Evolutionary conservation across 2,797 vertebrate species (phyloP).

Genomic region (Sebastes glaucus): DNA sequence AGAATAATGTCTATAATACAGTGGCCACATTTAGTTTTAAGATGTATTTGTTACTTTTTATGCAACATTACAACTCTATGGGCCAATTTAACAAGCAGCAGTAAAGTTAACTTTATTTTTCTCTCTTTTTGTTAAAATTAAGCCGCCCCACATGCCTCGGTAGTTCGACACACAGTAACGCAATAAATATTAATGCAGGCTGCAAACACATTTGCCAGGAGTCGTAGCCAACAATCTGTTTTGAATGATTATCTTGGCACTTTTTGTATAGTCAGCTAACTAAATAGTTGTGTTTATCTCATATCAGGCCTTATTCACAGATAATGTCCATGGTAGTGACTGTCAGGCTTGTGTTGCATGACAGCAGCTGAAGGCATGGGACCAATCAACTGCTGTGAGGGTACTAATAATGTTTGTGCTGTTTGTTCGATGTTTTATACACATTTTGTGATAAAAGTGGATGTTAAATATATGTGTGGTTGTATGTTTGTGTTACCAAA

Average conservation of each 20-base stretch:
- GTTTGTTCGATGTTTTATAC: not conserved
- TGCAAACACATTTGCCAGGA: constrained; percentile 36
- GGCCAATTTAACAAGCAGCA: not conserved
- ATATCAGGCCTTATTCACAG: constrained; percentile 34
- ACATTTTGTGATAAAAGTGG: not conserved
- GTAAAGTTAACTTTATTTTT: not conserved
- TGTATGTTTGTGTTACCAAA: constrained; percentile 6
- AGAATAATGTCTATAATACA: not conserved
- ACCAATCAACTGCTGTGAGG: not conserved
- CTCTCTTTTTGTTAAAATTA: not conserved
- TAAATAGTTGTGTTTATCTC: constrained; percentile 42
- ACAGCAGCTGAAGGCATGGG: not conserved
- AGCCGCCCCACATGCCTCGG: not conserved
- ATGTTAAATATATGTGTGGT: not conserved
- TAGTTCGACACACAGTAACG: constrained; percentile 14
- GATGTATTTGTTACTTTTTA: not conserved
- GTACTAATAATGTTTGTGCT: constrained; percentile 8
- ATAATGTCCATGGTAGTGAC: constrained; percentile 24
- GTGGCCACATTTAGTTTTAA: not conserved
- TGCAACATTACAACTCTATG: not conserved
- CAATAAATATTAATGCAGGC: constrained; percentile 42
- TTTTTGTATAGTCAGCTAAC: constrained; percentile 43
- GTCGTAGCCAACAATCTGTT: constrained; percentile 46
- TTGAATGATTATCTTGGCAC: constrained; percentile 46
- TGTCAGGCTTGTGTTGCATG: constrained; percentile 6